phyloP scores from a whole-genome alignment of 2,113 vertebrate species.

The Ranitomeya imitator region DNA sequence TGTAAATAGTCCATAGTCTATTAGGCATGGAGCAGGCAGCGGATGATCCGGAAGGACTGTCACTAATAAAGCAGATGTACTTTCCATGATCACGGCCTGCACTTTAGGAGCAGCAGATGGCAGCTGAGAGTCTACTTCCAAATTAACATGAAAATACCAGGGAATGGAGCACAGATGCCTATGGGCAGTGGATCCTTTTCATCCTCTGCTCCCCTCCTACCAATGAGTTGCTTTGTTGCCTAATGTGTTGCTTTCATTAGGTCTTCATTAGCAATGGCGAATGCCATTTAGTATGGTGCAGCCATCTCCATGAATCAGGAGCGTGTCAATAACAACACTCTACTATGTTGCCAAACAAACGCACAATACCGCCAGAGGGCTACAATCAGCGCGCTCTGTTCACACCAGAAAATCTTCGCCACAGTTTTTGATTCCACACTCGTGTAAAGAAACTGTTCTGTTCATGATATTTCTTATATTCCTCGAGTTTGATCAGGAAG shows the following conservation, averaged over 20 bases:
- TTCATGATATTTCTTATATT: neutral
- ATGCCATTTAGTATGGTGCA: conserved; percentile 19
- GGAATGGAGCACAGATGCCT: conserved; percentile 66
- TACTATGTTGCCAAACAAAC: conserved; percentile 25
- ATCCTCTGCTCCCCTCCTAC: conserved; percentile 55
- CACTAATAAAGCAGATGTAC: conserved; percentile 68
- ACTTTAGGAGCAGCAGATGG: conserved; percentile 71
- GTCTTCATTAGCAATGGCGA: conserved; percentile 60
- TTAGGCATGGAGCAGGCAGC: conserved; percentile 43
- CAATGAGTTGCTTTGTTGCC: conserved; percentile 60
- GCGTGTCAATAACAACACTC: conserved; percentile 18
- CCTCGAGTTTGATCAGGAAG: too few species aligned
- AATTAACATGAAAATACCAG: conserved; percentile 68
- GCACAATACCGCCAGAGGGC: neutral
- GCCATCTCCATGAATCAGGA: neutral
- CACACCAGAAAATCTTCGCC: neutral
- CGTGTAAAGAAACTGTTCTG: neutral
- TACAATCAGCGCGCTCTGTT: neutral
- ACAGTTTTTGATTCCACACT: too few species aligned
- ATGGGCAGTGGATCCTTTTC: conserved; percentile 61
- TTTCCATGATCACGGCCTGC: conserved; percentile 62
- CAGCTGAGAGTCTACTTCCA: conserved; percentile 64
- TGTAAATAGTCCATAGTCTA: conserved; percentile 40
- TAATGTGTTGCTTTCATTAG: conserved; percentile 65
- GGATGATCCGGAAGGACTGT: conserved; percentile 67